Percentiles rank a stretch among this genome's conserved stretches.
Conservation (phyloP, 2,797 vertebrate genomes). For the Galaxias olidus region DNA sequence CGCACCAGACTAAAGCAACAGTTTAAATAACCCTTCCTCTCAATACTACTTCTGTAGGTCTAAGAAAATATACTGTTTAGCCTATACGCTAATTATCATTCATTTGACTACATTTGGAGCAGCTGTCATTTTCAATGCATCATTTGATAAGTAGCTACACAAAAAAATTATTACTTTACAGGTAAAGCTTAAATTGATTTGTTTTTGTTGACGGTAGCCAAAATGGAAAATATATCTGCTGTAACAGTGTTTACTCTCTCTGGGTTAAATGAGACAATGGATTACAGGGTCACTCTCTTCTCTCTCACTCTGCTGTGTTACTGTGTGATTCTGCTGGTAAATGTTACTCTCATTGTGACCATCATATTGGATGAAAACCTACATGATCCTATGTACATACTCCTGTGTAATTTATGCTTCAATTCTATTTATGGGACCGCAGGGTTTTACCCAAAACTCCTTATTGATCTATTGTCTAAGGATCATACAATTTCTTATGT, state of each 20-base stretch:
- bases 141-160: too few species aligned
- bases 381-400: conserved; percentile 65
- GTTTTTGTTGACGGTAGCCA: background rate
- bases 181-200: too few species aligned
- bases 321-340: conserved; percentile 41
- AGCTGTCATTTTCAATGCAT: too few species aligned
- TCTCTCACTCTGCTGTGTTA: conserved; percentile 41
- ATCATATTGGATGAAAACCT: conserved; percentile 47
- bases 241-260: conserved; percentile 48
- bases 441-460: conserved; percentile 64
- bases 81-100: too few species aligned
- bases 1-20: too few species aligned
- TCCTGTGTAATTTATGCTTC: conserved; percentile 62
- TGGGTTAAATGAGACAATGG: conserved; percentile 43
- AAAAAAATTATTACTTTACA: too few species aligned
- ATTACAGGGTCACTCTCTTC: conserved; percentile 28
- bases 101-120: too few species aligned
- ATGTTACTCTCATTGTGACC: conserved; percentile 54
- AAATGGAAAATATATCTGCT: conserved; percentile 47
- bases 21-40: too few species aligned
- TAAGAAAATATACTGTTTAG: too few species aligned
- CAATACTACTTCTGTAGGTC: too few species aligned
- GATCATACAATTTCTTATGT: conserved; percentile 42
- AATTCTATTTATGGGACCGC: conserved; percentile 59
- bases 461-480: conserved; percentile 54